Conservation (phyloP, 2,113 vertebrate genomes). For the Pterocles burchelli region DNA sequence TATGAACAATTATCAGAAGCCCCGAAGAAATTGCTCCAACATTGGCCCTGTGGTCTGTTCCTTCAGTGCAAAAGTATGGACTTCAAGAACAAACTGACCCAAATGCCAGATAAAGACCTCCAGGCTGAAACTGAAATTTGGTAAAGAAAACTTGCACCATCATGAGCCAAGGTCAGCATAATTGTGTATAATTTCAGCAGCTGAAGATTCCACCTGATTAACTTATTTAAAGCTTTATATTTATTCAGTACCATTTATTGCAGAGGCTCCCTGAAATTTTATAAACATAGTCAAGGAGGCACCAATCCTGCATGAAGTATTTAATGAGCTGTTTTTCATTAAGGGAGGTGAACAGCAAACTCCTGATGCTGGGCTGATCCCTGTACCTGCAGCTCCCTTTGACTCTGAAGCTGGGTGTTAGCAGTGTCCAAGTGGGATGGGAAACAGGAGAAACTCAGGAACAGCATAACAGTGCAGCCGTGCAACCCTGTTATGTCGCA, state of each 20-base stretch:
- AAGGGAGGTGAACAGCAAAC: not conserved
- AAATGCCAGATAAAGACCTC: not conserved
- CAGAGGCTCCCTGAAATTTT: not conserved
- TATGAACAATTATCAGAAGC: not conserved
- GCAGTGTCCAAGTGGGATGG: not conserved
- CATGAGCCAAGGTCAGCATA: slow-evolving; percentile 10
- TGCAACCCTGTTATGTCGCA: not conserved
- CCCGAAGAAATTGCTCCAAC: not conserved
- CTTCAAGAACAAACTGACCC: not conserved
- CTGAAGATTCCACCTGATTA: slow-evolving; percentile 16
- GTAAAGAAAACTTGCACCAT: not conserved
- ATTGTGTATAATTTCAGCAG: slow-evolving; percentile 9
- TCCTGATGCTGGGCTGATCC: not conserved
- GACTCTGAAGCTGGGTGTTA: not conserved
- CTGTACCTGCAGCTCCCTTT: not conserved
- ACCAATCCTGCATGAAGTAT: not conserved
- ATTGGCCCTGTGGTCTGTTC: not conserved
- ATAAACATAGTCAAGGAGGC: not conserved
- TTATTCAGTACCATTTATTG: not conserved
- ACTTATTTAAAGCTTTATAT: slow-evolving; percentile 16
- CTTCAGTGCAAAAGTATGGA: not conserved
- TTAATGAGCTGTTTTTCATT: not conserved
- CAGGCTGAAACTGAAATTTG: not conserved
- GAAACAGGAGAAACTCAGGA: not conserved
- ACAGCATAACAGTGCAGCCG: not conserved